Evolutionary conservation across 2,797 vertebrate species (phyloP), one percentile per base, ranked within the genome.

Genomic region (Paedocypris micromegethes): DNA sequence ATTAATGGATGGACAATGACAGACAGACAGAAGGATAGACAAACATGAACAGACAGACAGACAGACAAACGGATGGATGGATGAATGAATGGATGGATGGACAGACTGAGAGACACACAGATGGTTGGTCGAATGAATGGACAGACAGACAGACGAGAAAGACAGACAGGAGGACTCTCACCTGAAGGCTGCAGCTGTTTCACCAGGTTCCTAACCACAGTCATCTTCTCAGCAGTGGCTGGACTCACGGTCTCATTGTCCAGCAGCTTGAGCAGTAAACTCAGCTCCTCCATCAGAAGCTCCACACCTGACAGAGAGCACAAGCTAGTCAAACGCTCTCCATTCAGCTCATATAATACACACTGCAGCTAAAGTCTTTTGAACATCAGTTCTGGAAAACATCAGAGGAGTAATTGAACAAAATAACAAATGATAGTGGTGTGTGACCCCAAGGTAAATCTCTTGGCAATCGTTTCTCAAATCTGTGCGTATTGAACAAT

Each of bases 241-340:
- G 93, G 85, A 51, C 96, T 98, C 83, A 99, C 88, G 7, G 90
- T 90, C 83, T 99, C 97, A 0, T 93, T 92, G 80, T 98, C 96
- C 84, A 99, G 82, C 85, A 99, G 89, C 84, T 92, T 97, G 72
- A 99, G 91, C 60, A 99, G 83, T 46, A 91, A 47, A 0, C 86
- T 88, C 53, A 98, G 88, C 86, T 99, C 97, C 0, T 86, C 93
- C 68, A 98, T 87, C 44, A 99, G 93, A 63, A 93, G 93, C 81
- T 99, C 97, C 84, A 98, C 87, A 73, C 88, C 93, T 90, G 81
- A 23, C 23, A 23, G 23, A 23, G 23, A 23, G 23, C 2, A 53
- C 37, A 51, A 48, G 5, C 42, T 6, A 58, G 3, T 44, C 23
- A 53, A 2, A 7, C 40, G 23, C 23, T 23, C 23, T 46, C 5